Evolutionary conservation across 2,888 invertebrate species (phyloP).

Genomic region (Melolontha melolontha): DNA sequence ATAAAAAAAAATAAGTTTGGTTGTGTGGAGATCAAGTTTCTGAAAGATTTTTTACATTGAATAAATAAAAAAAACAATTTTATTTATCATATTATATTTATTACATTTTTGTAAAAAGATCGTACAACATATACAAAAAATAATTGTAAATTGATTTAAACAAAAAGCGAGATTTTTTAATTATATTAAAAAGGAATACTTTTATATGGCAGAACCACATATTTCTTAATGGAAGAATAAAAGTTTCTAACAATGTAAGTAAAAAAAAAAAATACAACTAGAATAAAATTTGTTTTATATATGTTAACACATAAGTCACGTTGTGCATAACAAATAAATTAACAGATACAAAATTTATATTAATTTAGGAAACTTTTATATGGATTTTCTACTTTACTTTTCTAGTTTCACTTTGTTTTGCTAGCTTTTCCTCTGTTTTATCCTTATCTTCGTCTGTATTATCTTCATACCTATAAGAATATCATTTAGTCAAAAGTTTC

Average conservation of each 20-base stretch:
- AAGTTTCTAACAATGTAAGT: conserved; percentile 28
- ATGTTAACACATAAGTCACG: conserved; percentile 40
- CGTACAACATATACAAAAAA: conserved; percentile 8
- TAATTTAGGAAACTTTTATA: conserved; percentile 7
- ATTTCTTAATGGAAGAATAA: conserved; percentile 11
- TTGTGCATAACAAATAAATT: conserved; percentile 44
- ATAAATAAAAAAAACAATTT: background rate
- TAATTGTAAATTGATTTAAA: conserved; percentile 7
- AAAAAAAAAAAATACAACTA: conserved; percentile 39
- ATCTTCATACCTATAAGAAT: conserved; percentile 75
- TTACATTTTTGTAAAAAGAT: conserved; percentile 30
- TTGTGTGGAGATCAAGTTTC: too few species aligned
- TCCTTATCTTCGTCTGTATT: conserved; percentile 69
- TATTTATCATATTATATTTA: background rate
- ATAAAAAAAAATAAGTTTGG: too few species aligned
- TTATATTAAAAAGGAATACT: conserved; percentile 21
- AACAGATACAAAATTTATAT: conserved; percentile 32
- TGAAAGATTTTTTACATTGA: too few species aligned
- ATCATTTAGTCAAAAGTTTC: conserved; percentile 28
- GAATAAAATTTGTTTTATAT: conserved; percentile 38
- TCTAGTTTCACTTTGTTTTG: conserved; percentile 61
- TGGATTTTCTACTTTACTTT: conserved; percentile 58
- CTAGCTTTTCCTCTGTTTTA: conserved; percentile 60
- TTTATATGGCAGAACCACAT: conserved; percentile 1
- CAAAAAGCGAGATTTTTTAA: conserved; percentile 24